Evolutionary conservation across 2,888 invertebrate genomes (phyloP).

Genomic region (Anticlea derivata): DNA sequence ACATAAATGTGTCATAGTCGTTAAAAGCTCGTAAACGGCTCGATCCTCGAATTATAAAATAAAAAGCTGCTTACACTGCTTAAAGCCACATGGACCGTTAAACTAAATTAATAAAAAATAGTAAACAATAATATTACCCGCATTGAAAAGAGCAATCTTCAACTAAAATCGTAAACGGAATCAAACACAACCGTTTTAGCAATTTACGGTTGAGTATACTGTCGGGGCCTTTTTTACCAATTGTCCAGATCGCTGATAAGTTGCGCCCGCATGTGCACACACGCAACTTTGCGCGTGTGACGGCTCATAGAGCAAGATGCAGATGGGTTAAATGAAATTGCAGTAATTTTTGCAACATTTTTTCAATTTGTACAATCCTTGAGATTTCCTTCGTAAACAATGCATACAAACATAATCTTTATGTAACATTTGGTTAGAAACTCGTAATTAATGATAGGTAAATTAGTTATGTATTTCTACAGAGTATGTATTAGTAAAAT

Average conservation of each 20-base stretch:
- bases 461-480: too few species aligned
- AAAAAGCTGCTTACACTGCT: conserved; percentile 14
- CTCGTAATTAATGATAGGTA: too few species aligned
- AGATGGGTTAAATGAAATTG: conserved; percentile 11
- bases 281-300: conserved; percentile 59
- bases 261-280: conserved; percentile 76
- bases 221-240: conserved; percentile 75
- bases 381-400: too few species aligned
- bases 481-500: too few species aligned
- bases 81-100: conserved; percentile 46
- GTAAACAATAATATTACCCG: conserved; percentile 66
- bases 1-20: conserved; percentile 27
- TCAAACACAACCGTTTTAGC: conserved; percentile 74
- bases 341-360: too few species aligned
- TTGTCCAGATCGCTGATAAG: conserved; percentile 75
- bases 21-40: conserved; percentile 25
- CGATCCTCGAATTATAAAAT: conserved; percentile 23
- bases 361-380: too few species aligned
- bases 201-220: conserved; percentile 75
- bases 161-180: conserved; percentile 72
- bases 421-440: too few species aligned
- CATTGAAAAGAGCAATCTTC: conserved; percentile 77
- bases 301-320: conserved; percentile 14
- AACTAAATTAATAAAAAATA: conserved; percentile 50
- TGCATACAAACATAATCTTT: too few species aligned